phyloP scores from a whole-genome alignment of 2,888 invertebrate species.

The Empis stercorea region DNA sequence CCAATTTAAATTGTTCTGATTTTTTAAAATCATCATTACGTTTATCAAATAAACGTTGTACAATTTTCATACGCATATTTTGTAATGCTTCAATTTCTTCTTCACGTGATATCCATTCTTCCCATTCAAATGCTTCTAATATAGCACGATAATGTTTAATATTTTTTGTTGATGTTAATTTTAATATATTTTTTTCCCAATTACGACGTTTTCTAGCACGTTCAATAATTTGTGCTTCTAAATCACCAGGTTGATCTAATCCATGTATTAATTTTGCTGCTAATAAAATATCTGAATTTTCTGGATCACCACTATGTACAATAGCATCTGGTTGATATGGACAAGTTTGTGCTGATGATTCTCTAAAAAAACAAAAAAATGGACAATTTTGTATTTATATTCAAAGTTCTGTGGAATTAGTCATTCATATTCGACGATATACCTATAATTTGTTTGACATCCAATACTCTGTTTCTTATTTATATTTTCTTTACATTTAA shows the following conservation, averaged over 20 bases:
- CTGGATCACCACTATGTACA: constrained; percentile 14
- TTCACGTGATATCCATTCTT: constrained; percentile 74
- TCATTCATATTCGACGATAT: too few relatives aligned
- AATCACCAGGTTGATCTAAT: constrained; percentile 25
- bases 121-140: constrained; percentile 65
- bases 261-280: constrained; percentile 24
- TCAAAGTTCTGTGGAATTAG: too few relatives aligned
- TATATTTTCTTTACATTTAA: too few relatives aligned
- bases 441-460: constrained; percentile 11
- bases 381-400: background rate
- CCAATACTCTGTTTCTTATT: constrained; percentile 1
- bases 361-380: constrained; percentile 18
- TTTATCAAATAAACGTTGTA: constrained; percentile 45
- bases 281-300: constrained; percentile 26
- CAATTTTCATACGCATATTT: constrained; percentile 46
- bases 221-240: constrained; percentile 46
- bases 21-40: constrained; percentile 16
- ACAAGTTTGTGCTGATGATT: constrained; percentile 32
- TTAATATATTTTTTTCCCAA: constrained; percentile 48
- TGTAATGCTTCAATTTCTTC: constrained; percentile 63
- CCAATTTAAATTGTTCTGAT: constrained; percentile 35
- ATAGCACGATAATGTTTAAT: constrained; percentile 49
- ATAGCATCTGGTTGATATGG: constrained; percentile 27
- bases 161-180: constrained; percentile 40
- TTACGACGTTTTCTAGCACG: constrained; percentile 51